These are phyloP conservation scores for Adelphocoris suturalis DNA, from an alignment of 2,888 invertebrate species.

Conservation along the genomic window DNA sequence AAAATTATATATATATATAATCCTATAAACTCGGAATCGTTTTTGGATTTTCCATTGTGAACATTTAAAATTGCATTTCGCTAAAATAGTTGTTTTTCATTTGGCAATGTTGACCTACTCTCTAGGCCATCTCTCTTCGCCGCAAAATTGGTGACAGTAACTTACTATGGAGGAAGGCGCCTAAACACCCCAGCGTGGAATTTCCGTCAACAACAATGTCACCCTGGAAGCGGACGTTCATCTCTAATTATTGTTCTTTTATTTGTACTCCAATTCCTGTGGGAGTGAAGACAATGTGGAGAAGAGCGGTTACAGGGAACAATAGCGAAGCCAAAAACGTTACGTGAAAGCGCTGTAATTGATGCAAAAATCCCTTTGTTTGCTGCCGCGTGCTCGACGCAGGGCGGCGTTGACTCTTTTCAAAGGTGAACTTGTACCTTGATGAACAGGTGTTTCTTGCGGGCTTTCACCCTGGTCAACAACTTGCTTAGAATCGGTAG, in stretches of 20 bases:
- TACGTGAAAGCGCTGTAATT: constrained; percentile 4
- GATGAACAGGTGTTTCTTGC: background rate
- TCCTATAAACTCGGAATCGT: no score
- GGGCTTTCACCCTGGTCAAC: constrained; percentile 8
- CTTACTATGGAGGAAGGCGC: no score
- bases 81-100: no score
- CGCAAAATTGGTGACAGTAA: no score
- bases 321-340: constrained; percentile 21
- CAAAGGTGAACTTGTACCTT: constrained; percentile 25
- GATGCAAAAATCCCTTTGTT: constrained; percentile 18
- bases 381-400: background rate
- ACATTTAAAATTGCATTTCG: no score
- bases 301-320: background rate
- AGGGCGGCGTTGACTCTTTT: background rate
- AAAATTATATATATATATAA: no score
- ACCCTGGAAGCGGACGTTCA: background rate
- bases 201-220: constrained; percentile 17
- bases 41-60: no score
- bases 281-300: constrained; percentile 9
- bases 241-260: background rate
- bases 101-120: no score
- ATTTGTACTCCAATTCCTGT: background rate
- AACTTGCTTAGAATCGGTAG: background rate
- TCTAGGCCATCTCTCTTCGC: no score
- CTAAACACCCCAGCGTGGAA: background rate